These are phyloP conservation scores for Neodontobutis hainanensis DNA, from an alignment of 2,113 vertebrate species.

Conservation along the genomic window DNA sequence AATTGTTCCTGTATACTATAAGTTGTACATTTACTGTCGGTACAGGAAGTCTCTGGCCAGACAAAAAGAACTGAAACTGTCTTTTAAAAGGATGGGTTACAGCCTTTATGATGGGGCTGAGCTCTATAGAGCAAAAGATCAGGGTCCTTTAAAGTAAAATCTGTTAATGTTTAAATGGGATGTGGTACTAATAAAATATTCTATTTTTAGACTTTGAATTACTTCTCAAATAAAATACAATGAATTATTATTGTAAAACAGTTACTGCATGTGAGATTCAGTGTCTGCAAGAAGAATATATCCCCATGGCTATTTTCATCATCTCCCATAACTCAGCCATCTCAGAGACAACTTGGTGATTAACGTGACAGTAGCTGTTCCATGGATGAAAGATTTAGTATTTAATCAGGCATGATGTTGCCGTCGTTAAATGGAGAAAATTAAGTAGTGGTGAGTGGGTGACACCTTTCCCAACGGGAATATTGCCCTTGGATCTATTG, in stretches of 20 bases:
- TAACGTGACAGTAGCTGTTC: constrained; percentile 35
- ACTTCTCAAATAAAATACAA: background rate
- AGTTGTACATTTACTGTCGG: no score
- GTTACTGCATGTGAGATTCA: background rate
- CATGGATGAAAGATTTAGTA: constrained; percentile 63
- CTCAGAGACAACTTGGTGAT: constrained; percentile 40
- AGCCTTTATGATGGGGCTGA: no score
- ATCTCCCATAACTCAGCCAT: constrained; percentile 32
- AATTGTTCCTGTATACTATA: no score
- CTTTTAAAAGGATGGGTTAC: no score
- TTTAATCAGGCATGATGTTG: constrained; percentile 62
- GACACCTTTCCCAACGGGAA: constrained; percentile 61
- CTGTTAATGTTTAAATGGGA: no score
- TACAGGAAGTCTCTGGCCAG: no score
- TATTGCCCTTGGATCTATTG: constrained; percentile 42
- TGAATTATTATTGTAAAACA: background rate
- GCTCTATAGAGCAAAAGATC: no score
- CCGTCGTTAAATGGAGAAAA: constrained; percentile 56
- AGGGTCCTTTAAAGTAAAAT: no score
- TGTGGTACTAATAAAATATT: background rate
- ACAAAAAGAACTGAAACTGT: no score
- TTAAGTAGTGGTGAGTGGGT: constrained; percentile 49
- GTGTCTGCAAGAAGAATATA: constrained; percentile 15
- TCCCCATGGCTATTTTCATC: constrained; percentile 14
- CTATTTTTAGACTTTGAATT: background rate